Evolutionary conservation across 2,797 vertebrate genomes (phyloP).

Genomic region (Muscicapa comitata): DNA sequence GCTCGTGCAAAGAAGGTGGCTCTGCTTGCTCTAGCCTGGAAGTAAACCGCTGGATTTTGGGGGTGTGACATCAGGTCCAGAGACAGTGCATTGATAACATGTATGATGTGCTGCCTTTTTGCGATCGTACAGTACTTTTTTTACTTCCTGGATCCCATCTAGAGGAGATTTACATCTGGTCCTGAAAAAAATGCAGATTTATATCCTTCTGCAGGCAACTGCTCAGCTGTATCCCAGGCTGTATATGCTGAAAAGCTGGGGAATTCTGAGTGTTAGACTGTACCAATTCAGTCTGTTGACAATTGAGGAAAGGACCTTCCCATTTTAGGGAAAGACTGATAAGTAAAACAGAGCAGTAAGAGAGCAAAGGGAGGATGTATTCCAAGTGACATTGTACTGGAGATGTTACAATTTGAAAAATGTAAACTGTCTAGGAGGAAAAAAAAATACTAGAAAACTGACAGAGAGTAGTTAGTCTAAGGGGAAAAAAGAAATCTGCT

Average conservation of each 20-base stretch:
- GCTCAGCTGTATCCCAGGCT: background rate
- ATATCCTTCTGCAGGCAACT: background rate
- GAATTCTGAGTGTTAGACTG: background rate
- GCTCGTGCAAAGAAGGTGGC: background rate
- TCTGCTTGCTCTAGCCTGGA: background rate
- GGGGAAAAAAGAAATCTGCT: background rate
- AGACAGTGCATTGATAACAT: fast-evolving
- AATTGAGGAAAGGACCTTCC: background rate
- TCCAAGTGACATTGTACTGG: background rate
- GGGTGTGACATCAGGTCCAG: background rate
- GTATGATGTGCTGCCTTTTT: background rate
- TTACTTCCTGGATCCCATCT: background rate
- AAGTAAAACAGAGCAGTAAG: background rate
- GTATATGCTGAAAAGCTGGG: background rate
- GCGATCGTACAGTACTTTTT: background rate
- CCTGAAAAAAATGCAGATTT: background rate
- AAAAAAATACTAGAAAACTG: background rate
- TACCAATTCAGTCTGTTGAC: background rate
- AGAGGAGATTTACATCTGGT: background rate
- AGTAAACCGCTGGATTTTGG: background rate
- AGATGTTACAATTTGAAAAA: background rate
- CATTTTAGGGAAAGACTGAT: background rate
- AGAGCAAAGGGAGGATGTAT: background rate
- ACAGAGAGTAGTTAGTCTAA: background rate
- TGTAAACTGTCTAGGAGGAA: background rate